A percentile compares a stretch with the other conserved stretches of the same genome.
Conservation (phyloP, 1,140 invertebrate genomes). For the Plectus sambesii region DNA sequence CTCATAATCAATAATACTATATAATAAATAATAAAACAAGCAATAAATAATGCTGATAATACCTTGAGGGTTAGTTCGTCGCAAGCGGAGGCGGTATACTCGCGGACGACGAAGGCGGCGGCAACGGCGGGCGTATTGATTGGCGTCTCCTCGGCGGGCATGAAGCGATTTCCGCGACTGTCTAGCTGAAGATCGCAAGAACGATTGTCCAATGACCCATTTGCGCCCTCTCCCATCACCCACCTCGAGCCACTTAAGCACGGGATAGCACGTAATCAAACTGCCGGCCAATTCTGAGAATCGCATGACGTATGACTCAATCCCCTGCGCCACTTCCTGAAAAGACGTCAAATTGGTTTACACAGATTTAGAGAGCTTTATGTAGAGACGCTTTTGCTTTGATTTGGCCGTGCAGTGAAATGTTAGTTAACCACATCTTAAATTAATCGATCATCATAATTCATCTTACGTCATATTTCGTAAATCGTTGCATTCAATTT, state of each 20-base stretch:
- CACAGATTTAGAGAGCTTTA: not conserved
- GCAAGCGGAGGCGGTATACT: slow-evolving; percentile 74
- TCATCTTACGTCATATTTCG: not conserved
- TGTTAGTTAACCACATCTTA: not conserved
- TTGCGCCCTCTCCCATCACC: slow-evolving; percentile 58
- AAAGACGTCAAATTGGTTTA: slow-evolving; percentile 15
- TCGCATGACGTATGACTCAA: slow-evolving; percentile 60
- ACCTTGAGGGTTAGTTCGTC: slow-evolving; percentile 66
- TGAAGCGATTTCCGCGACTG: slow-evolving; percentile 60
- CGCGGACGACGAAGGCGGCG: slow-evolving; percentile 78
- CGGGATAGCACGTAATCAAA: slow-evolving; percentile 85
- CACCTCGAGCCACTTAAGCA: slow-evolving; percentile 76
- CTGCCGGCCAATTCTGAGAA: slow-evolving; percentile 75
- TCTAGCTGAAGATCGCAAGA: slow-evolving; percentile 47
- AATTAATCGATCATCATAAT: not conserved
- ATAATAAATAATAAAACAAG: no score
- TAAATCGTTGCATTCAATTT: not conserved
- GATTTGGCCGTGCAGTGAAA: not conserved
- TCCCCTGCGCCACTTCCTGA: slow-evolving; percentile 36
- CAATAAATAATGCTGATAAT: no score
- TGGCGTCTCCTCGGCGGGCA: slow-evolving; percentile 69
- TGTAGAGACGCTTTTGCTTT: not conserved
- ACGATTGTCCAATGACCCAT: slow-evolving; percentile 53
- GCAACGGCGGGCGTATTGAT: slow-evolving; percentile 96
- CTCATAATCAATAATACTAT: no score